Evolutionary conservation across 2,113 vertebrate genomes (phyloP).

Genomic region (mouse (Mus musculus)): DNA sequence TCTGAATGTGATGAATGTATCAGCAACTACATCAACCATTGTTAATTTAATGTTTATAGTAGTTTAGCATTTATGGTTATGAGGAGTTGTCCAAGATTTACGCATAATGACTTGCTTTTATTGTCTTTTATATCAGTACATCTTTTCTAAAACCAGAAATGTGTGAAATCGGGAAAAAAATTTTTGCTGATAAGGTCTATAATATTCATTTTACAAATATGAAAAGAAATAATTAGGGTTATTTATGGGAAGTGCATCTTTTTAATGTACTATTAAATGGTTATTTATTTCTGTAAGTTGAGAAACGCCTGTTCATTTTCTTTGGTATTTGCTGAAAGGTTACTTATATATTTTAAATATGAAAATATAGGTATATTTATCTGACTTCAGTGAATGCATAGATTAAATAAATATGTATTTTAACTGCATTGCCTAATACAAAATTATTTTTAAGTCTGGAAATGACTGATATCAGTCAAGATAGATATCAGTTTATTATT

Average conservation of each 20-base stretch:
- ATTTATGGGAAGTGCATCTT: not conserved
- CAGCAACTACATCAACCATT: slow-evolving; percentile 1
- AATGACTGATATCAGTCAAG: not conserved
- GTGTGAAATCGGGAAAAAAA: not conserved
- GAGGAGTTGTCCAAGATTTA: slow-evolving; percentile 29
- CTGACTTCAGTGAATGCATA: not conserved
- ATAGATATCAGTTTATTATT: not conserved
- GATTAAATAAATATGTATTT: not conserved
- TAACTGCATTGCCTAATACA: not conserved
- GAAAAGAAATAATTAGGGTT: not conserved
- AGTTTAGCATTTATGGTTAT: slow-evolving; percentile 19
- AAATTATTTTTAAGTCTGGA: not conserved
- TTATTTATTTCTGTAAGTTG: not conserved
- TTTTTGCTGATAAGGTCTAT: not conserved
- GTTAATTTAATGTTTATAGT: slow-evolving; percentile 12
- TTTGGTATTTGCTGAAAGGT: not conserved
- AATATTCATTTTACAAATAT: not conserved
- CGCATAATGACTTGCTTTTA: slow-evolving; percentile 32
- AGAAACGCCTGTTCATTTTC: not conserved
- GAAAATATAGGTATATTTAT: not conserved
- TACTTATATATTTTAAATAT: not conserved
- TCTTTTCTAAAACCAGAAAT: not conserved
- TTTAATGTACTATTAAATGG: not conserved
- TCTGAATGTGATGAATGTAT: slow-evolving; percentile 14
- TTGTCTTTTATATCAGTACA: not conserved